Evolutionary conservation across 2,888 invertebrate genomes (phyloP).

Genomic region (Lycaena phlaeas): DNA sequence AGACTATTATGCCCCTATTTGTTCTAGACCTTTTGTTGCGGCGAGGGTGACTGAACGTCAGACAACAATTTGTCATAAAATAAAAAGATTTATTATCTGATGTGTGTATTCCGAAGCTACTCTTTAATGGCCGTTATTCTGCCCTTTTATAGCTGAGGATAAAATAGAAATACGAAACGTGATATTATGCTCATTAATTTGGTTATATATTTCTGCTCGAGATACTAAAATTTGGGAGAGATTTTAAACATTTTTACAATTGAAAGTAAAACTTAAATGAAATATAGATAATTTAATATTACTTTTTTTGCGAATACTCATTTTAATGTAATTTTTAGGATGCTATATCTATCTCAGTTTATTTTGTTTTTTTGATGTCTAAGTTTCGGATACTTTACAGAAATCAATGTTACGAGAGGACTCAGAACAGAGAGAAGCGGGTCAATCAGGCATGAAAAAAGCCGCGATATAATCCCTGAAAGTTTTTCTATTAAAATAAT

Average conservation of each 20-base stretch:
- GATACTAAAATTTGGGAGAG: constrained; percentile 16
- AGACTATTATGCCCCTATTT: constrained; percentile 59
- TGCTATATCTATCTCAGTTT: too few relatives aligned
- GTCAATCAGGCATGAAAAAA: too few relatives aligned
- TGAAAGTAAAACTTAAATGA: too few relatives aligned
- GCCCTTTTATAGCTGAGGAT: constrained; percentile 64
- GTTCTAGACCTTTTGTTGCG: constrained; percentile 61
- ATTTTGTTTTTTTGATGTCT: too few relatives aligned
- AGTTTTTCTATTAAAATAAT: too few relatives aligned
- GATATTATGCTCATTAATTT: constrained; percentile 55
- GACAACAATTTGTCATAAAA: constrained; percentile 72
- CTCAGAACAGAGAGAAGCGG: too few relatives aligned
- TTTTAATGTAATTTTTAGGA: too few relatives aligned
- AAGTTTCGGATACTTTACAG: too few relatives aligned
- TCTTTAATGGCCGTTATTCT: constrained; percentile 62
- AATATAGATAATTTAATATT: too few relatives aligned
- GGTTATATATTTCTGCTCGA: constrained; percentile 16
- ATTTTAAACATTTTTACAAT: neutral
- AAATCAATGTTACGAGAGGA: too few relatives aligned
- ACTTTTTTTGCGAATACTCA: too few relatives aligned
- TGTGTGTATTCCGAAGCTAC: constrained; percentile 37
- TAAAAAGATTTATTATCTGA: constrained; percentile 64
- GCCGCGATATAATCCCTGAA: too few relatives aligned
- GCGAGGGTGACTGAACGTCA: constrained; percentile 43
- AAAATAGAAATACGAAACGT: constrained; percentile 59